Conservation (phyloP, 2,113 vertebrate species). For the Oreotrochilus melanogaster region DNA sequence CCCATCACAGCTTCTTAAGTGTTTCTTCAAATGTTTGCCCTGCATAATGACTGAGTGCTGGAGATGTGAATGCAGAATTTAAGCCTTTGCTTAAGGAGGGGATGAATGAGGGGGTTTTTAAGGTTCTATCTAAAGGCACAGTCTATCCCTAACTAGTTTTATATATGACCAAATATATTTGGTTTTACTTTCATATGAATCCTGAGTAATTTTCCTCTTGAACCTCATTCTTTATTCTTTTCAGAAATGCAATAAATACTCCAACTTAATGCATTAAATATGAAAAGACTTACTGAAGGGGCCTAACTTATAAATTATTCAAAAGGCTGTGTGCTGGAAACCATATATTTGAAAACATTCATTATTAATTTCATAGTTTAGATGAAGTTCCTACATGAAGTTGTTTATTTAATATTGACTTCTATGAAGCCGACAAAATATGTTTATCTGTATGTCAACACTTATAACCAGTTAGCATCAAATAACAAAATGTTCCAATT, state of each 20-base stretch:
- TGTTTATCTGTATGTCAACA: not conserved
- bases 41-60: not conserved
- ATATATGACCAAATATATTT: slow-evolving; percentile 14
- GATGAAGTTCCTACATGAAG: slow-evolving; percentile 54
- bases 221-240: slow-evolving; percentile 41
- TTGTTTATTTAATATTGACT: slow-evolving; percentile 72
- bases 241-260: slow-evolving; percentile 66
- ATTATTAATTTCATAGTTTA: slow-evolving; percentile 77
- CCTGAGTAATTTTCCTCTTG: slow-evolving; percentile 2
- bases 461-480: not conserved
- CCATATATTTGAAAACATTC: slow-evolving; percentile 72
- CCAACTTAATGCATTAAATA: slow-evolving; percentile 76
- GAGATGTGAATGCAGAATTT: not conserved
- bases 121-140: not conserved
- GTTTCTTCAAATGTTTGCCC: not conserved
- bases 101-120: not conserved
- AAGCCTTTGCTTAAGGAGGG: not conserved
- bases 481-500: slow-evolving; percentile 12
- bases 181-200: not conserved
- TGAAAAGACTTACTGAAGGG: slow-evolving; percentile 68
- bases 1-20: not conserved
- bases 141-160: not conserved
- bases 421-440: slow-evolving; percentile 16
- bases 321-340: slow-evolving; percentile 60
- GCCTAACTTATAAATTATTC: slow-evolving; percentile 73